A percentile compares a stretch with the other conserved stretches of the same genome.
Evolutionary conservation across 2,888 invertebrate genomes (phyloP).

Genomic region (Drosophila lacicola): DNA sequence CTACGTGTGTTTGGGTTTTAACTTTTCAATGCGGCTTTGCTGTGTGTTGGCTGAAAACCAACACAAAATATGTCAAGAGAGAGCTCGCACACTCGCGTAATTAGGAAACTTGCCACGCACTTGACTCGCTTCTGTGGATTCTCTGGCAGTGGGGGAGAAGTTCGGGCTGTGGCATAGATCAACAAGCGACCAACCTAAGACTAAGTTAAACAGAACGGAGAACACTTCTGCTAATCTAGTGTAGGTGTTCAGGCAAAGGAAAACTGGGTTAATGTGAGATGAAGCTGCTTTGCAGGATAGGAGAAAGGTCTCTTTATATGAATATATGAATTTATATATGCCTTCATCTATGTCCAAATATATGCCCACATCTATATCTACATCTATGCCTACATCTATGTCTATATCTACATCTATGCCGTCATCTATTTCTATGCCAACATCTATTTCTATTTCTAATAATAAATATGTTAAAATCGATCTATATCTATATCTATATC

Average conservation of each 20-base stretch:
- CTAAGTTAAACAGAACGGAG: constrained; percentile 38
- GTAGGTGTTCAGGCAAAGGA: constrained; percentile 39
- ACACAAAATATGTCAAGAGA: constrained; percentile 74
- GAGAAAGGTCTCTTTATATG: no score
- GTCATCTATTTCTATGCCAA: no score
- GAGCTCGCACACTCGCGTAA: constrained; percentile 63
- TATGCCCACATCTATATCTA: no score
- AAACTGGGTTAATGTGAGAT: constrained; percentile 45
- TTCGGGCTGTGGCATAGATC: constrained; percentile 11
- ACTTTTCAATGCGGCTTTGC: constrained; percentile 49
- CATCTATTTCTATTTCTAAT: no score
- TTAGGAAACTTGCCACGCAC: constrained; percentile 78
- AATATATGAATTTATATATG: no score
- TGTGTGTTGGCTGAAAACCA: constrained; percentile 28
- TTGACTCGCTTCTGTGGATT: constrained; percentile 64
- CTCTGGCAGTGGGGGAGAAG: background rate
- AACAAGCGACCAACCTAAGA: constrained; percentile 41
- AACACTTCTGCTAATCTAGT: constrained; percentile 23
- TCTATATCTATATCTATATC: no score
- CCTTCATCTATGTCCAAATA: no score
- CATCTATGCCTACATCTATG: no score
- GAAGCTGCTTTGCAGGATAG: background rate
- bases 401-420: no score
- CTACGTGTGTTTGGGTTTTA: constrained; percentile 30
- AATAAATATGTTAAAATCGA: no score